These are phyloP conservation scores for Dasysyrphus albostriatus DNA, from an alignment of 2,888 invertebrate species.

Conservation along the genomic window DNA sequence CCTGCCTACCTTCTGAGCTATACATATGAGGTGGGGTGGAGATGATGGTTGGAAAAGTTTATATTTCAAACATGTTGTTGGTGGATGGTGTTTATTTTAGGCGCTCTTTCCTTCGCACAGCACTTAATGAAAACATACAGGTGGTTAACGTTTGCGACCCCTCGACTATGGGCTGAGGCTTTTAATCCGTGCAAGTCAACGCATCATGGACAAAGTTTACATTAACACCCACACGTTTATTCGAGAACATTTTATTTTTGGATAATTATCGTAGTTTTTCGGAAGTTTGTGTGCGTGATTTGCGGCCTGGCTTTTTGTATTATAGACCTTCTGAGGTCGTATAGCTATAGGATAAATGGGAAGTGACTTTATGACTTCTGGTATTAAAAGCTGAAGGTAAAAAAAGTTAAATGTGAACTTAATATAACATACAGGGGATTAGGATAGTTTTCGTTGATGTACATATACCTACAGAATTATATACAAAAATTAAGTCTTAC, in stretches of 20 bases:
- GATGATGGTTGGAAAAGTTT: not conserved
- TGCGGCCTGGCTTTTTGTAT: not conserved
- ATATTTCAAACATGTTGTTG: not conserved
- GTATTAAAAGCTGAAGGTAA: not conserved
- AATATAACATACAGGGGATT: too few species aligned
- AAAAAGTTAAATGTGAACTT: not conserved
- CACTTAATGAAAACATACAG: conserved; percentile 36
- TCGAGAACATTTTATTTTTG: not conserved
- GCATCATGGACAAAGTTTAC: conserved; percentile 22
- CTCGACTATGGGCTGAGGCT: conserved; percentile 11
- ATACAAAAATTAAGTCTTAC: too few species aligned
- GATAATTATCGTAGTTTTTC: not conserved
- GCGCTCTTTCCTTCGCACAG: not conserved
- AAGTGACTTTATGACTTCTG: not conserved
- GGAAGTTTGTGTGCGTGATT: not conserved
- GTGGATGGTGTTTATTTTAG: conserved; percentile 35
- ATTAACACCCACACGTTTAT: not conserved
- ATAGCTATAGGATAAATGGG: not conserved
- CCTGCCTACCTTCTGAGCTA: conserved; percentile 2
- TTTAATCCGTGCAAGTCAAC: conserved; percentile 33
- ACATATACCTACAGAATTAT: too few species aligned
- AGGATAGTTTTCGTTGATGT: too few species aligned
- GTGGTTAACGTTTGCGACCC: conserved; percentile 43
- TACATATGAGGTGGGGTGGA: not conserved
- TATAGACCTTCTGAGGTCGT: not conserved